Evolutionary conservation across 2,888 invertebrate species (phyloP), one percentile per base, ranked within the genome.

Genomic region (Ephialtes manifestator): DNA sequence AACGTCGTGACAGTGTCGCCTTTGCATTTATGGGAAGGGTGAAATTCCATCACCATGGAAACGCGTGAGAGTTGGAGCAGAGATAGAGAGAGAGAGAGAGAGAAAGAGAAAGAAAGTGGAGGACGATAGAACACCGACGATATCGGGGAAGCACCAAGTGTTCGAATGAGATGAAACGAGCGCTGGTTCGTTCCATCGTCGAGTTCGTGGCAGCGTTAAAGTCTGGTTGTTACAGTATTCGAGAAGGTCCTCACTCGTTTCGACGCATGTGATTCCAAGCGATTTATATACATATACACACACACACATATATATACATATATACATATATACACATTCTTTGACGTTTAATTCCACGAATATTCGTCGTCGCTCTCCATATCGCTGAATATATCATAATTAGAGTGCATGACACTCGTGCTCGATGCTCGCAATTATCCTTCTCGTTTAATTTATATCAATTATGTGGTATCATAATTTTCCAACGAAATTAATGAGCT

Each of bases 21-120:
- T 85, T 51, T 72, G 80, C 83, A 31, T 75, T 74, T 63, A 70
- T 70, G 75, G 75, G 80, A 71, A 76, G 84, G 84, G 78, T 60
- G 63, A 48, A 82, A 80, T 71, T 70, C 53, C 43, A 83, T 85
- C 79, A 60, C 83, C 80, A 85, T 85, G 85, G 85, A 76, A 85
- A 85, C 85, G 43, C 28, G 60, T 10, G 68, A 24, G 13, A 79
- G 28, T 18, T 20, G 7, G 76, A 39, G 24, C 53, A 18, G 65
- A 43, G n/a, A n/a, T n/a, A n/a, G n/a, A n/a, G n/a, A n/a, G n/a
- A n/a, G n/a, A n/a, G n/a, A n/a, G n/a, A n/a, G n/a, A n/a, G n/a
- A n/a, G n/a, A n/a, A n/a, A n/a, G 31, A 15, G n/a, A 28, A 18
- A 31, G n/a, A 51, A 5, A 18, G 8, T 28, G 60, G 8, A 53